Conservation (phyloP, 1,140 invertebrate genomes). For the Phthorimaea operculella region DNA sequence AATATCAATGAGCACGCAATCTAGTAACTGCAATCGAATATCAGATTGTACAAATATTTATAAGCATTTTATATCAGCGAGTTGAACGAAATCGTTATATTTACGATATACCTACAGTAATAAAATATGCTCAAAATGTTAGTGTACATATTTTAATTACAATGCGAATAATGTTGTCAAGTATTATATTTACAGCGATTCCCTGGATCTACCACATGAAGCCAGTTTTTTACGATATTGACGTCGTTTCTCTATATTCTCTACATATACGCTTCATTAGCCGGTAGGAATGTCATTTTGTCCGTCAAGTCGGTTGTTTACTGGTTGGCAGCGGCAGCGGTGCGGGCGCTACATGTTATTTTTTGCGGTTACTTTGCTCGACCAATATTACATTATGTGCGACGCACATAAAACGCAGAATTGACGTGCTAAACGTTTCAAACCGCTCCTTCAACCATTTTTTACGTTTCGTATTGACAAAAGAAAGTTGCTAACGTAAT, state of each 20-base stretch:
- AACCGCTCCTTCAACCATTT: constrained; percentile 28
- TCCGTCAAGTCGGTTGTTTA: constrained; percentile 16
- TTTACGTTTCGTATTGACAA: constrained; percentile 27
- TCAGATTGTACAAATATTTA: background rate
- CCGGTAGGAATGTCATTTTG: constrained; percentile 45
- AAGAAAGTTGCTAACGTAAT: constrained; percentile 27
- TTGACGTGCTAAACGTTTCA: constrained; percentile 15
- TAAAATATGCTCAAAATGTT: no score
- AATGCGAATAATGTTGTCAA: no score
- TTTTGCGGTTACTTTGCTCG: constrained; percentile 26
- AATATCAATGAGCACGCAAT: constrained; percentile 4
- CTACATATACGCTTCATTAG: constrained; percentile 39
- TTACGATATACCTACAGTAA: no score
- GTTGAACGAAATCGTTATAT: no score
- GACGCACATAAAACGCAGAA: constrained; percentile 3
- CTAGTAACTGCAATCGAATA: background rate
- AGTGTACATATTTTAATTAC: no score
- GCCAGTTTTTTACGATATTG: background rate
- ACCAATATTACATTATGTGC: constrained; percentile 2
- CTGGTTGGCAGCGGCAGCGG: background rate
- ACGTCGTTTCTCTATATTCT: constrained; percentile 24
- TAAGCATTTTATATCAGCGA: no score
- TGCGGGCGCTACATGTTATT: constrained; percentile 24
- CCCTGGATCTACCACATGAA: background rate
- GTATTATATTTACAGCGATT: no score